A percentile compares a stretch with the other conserved stretches of the same genome.
phyloP scores from a whole-genome alignment of 1,140 invertebrate species.

The Pomacea maculata region DNA sequence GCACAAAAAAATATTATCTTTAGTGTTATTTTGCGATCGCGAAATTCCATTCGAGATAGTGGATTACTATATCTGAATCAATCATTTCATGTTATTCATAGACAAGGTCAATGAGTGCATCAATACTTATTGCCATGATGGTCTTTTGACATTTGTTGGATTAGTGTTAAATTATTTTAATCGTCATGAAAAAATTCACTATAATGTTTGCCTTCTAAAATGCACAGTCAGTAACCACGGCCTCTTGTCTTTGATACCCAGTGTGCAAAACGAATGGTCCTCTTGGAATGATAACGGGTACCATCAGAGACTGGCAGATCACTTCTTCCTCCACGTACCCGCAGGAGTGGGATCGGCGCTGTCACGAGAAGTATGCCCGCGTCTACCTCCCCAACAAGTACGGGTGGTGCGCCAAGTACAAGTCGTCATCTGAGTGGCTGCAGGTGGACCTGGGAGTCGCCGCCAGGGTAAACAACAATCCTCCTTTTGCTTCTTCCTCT shows the following conservation, averaged over 20 bases:
- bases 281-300: constrained; percentile 70
- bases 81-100: too few relatives aligned
- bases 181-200: too few relatives aligned
- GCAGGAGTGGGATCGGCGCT: constrained; percentile 66
- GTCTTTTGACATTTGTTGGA: too few relatives aligned
- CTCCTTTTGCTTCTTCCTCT: not conserved
- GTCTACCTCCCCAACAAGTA: constrained; percentile 68
- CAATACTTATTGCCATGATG: too few relatives aligned
- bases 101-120: too few relatives aligned
- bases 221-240: too few relatives aligned
- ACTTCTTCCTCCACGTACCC: constrained; percentile 69
- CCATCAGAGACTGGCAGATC: constrained; percentile 72
- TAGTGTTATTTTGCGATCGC: too few relatives aligned
- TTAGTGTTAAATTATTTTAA: too few relatives aligned
- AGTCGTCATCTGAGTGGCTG: constrained; percentile 70
- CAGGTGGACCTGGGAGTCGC: constrained; percentile 68
- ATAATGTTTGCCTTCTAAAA: too few relatives aligned
- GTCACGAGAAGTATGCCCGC: constrained; percentile 70
- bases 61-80: too few relatives aligned
- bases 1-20: too few relatives aligned
- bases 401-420: constrained; percentile 70
- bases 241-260: constrained; percentile 28
- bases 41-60: too few relatives aligned
- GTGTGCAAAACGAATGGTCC: constrained; percentile 64
- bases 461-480: constrained; percentile 63